Conservation (phyloP, 92 coral and sea anemone genomes). For the Paramuricea clavata region DNA sequence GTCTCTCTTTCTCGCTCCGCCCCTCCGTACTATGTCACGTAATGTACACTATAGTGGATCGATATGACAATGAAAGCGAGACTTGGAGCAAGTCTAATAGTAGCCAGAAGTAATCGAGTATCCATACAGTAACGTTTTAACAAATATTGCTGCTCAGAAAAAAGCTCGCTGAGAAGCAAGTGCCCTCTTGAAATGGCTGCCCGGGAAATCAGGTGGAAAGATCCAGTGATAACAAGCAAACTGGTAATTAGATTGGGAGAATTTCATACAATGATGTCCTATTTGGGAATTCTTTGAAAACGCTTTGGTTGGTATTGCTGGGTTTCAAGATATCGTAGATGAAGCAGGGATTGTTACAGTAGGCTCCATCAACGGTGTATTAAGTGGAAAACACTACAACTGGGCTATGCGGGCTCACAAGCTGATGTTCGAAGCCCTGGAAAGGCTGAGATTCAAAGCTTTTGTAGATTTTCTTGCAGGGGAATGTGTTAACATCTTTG, state of each 20-base stretch:
- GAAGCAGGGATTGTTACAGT: not conserved
- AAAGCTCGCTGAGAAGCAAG: no score
- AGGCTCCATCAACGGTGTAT: not conserved
- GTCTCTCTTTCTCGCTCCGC: no score
- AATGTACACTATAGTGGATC: no score
- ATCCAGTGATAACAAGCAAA: conserved; percentile 29
- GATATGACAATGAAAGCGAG: no score
- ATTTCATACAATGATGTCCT: conserved; percentile 41
- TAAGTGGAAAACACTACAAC: conserved; percentile 14
- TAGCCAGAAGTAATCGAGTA: no score
- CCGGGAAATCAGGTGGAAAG: conserved; percentile 34
- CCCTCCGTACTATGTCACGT: no score
- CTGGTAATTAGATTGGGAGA: conserved; percentile 58
- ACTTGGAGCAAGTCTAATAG: no score
- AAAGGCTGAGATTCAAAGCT: not conserved
- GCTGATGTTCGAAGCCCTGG: not conserved
- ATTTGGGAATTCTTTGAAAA: not conserved
- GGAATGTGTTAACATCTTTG: not conserved
- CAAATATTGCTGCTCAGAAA: no score
- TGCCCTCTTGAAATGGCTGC: no score
- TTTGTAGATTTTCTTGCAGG: not conserved
- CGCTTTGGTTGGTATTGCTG: not conserved
- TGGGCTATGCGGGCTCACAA: not conserved
- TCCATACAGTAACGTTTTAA: no score
- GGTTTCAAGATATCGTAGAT: not conserved